Percentiles rank a stretch among this genome's conserved stretches.
phyloP scores from a whole-genome alignment of 2,797 vertebrate species.

The Australoheros facetus region DNA sequence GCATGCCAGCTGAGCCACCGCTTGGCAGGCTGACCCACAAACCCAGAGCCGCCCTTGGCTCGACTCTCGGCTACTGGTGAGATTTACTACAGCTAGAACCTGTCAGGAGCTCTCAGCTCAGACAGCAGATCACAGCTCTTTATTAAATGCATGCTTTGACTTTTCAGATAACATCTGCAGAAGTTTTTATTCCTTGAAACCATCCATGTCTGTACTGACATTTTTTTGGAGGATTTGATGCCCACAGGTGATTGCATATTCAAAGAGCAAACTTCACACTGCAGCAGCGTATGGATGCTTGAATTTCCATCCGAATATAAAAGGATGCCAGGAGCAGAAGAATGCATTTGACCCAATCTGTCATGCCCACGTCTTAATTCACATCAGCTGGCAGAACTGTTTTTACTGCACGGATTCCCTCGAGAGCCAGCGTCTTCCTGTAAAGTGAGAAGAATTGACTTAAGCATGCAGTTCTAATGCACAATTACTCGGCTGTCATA shows the following conservation, averaged over 20 bases:
- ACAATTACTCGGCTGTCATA: slow-evolving; percentile 58
- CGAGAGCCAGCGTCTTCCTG: not conserved
- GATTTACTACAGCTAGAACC: slow-evolving; percentile 43
- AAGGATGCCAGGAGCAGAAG: slow-evolving; percentile 22
- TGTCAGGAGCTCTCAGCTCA: slow-evolving; percentile 14
- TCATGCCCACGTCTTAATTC: slow-evolving; percentile 49
- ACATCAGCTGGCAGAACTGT: slow-evolving; percentile 45
- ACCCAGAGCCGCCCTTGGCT: slow-evolving; percentile 41
- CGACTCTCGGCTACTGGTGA: slow-evolving; percentile 18
- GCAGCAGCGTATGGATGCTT: slow-evolving; percentile 13
- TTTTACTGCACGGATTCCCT: slow-evolving; percentile 29
- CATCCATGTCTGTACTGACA: not conserved
- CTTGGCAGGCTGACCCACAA: slow-evolving; percentile 57
- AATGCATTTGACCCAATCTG: not conserved
- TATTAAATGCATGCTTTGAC: slow-evolving; percentile 1
- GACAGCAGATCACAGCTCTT: slow-evolving; percentile 18
- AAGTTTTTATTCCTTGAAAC: not conserved
- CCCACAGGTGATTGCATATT: not conserved
- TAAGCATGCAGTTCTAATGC: slow-evolving; percentile 46
- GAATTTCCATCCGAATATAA: slow-evolving; percentile 16
- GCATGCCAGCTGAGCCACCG: slow-evolving; percentile 31
- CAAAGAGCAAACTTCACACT: slow-evolving; percentile 7
- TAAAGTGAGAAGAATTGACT: slow-evolving; percentile 10
- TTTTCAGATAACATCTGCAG: slow-evolving; percentile 1
- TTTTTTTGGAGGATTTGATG: slow-evolving; percentile 3